These are phyloP conservation scores for Oreonectes daqikongensis DNA, from an alignment of 2,797 vertebrate genomes.

Conservation along the genomic window DNA sequence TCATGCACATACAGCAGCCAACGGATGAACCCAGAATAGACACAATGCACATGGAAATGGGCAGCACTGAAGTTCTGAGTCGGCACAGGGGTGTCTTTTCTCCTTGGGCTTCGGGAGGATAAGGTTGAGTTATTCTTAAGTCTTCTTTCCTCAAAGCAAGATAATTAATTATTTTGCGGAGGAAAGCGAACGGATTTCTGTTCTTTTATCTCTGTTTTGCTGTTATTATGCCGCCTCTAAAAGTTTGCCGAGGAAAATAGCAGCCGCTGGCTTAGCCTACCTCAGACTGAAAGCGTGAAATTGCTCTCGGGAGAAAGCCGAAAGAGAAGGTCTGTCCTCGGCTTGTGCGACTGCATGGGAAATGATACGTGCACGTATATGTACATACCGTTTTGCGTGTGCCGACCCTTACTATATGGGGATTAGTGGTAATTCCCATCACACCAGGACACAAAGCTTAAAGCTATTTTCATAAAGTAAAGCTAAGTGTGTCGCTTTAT, in stretches of 20 bases:
- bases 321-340: conserved; percentile 14
- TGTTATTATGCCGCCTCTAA: conserved; percentile 26
- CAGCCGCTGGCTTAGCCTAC: conserved; percentile 18
- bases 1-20: conserved; percentile 14
- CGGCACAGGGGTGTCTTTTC: background rate
- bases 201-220: conserved; percentile 34
- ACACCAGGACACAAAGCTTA: background rate
- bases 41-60: conserved; percentile 38
- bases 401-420: conserved; percentile 7
- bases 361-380: background rate
- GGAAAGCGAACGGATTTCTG: conserved; percentile 28
- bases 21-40: conserved; percentile 41
- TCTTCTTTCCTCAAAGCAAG: conserved; percentile 27
- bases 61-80: conserved; percentile 9
- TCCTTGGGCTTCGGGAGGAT: conserved; percentile 32
- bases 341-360: background rate
- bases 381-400: background rate
- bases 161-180: conserved; percentile 37
- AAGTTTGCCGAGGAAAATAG: conserved; percentile 23
- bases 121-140: conserved; percentile 33
- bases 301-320: conserved; percentile 15
- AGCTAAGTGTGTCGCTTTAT: background rate
- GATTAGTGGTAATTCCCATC: conserved; percentile 30
- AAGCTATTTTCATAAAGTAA: conserved; percentile 19
- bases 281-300: conserved; percentile 22